A percentile compares a stretch with the other conserved stretches of the same genome.
phyloP scores from a whole-genome alignment of 2,113 vertebrate species.

The Sterrhoptilus dennistouni region DNA sequence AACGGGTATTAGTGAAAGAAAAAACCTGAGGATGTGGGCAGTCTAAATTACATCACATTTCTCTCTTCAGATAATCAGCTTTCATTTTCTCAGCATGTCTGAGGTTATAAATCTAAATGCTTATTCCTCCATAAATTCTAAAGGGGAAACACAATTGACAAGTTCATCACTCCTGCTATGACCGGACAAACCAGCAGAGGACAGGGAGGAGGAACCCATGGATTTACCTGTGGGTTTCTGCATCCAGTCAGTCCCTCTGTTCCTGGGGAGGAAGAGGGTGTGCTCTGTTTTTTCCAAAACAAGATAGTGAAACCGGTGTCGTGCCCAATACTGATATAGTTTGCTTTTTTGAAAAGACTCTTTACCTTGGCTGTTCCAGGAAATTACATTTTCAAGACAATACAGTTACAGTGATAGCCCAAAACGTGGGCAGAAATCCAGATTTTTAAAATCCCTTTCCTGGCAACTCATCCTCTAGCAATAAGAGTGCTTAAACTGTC shows the following conservation, averaged over 20 bases:
- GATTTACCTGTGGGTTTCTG: neutral
- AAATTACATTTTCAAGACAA: conserved; percentile 26
- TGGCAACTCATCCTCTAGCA: conserved; percentile 13
- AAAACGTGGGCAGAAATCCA: conserved; percentile 15
- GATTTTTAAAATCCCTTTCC: conserved; percentile 13
- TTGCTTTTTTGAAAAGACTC: neutral
- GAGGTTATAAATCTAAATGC: neutral
- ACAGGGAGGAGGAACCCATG: neutral
- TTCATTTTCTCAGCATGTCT: neutral
- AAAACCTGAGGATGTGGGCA: neutral
- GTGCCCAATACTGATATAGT: neutral
- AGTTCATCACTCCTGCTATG: neutral
- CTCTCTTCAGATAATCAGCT: neutral
- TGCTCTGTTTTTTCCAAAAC: conserved; percentile 50
- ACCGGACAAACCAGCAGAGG: neutral
- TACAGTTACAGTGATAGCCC: neutral
- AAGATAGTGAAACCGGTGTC: neutral
- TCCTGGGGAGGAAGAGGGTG: neutral
- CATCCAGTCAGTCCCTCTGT: neutral
- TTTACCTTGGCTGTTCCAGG: neutral
- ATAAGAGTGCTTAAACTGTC: neutral
- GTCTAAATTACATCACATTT: neutral
- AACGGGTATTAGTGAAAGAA: neutral
- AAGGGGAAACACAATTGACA: neutral
- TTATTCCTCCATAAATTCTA: neutral